A percentile compares a stretch with the other conserved stretches of the same genome.
These are phyloP conservation scores for Dicrostonyx torquatus DNA, from an alignment of 2,797 vertebrate species.

Conservation along the genomic window DNA sequence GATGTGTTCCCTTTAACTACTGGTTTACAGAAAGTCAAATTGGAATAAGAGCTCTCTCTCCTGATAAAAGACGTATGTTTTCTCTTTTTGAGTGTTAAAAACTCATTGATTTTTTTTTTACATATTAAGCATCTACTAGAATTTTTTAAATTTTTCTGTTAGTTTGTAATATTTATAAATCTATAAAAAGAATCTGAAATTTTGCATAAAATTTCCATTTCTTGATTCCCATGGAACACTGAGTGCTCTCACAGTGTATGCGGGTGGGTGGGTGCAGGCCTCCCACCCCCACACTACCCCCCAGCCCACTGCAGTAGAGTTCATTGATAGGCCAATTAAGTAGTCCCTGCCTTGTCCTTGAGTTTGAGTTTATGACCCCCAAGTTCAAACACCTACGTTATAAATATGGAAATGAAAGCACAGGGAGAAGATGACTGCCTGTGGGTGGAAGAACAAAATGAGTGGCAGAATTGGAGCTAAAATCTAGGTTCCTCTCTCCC, in stretches of 20 bases:
- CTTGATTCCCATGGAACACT: not conserved
- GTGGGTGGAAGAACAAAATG: not conserved
- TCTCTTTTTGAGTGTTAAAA: not conserved
- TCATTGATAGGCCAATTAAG: not conserved
- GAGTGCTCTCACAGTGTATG: not conserved
- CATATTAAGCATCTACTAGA: not conserved
- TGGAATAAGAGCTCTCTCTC: not conserved
- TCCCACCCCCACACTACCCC: not conserved
- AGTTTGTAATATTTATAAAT: not conserved
- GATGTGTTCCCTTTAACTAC: not conserved
- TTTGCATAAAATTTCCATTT: not conserved
- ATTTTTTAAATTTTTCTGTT: not conserved
- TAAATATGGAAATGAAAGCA: not conserved
- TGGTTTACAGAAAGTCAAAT: constrained; percentile 31
- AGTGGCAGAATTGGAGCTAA: not conserved
- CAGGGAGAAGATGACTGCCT: not conserved
- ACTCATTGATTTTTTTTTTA: not conserved
- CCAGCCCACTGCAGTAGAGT: not conserved
- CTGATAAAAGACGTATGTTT: not conserved
- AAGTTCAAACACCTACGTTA: not conserved
- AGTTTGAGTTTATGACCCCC: not conserved
- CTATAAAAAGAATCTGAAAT: not conserved
- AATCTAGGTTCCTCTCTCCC: not conserved
- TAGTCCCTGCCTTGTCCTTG: not conserved
- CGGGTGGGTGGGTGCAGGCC: not conserved